Conservation (phyloP, 2,797 vertebrate species). For the Hydrocynus forskahlii region DNA sequence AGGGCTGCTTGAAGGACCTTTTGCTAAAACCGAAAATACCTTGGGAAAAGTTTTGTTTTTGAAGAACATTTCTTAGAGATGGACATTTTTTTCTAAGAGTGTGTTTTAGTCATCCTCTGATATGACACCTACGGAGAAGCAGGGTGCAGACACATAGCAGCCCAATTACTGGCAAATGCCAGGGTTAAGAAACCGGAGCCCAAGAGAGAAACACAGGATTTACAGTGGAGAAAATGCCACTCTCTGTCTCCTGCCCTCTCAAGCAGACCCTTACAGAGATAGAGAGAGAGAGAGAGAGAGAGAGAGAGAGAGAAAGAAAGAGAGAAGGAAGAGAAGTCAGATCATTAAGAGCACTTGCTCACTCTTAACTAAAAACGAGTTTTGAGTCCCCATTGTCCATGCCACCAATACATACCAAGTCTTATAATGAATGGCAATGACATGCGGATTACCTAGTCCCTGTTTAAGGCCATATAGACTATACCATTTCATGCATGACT, state of each 20-base stretch:
- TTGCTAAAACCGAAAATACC: constrained; percentile 14
- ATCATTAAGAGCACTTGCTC: constrained; percentile 22
- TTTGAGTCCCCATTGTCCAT: neutral
- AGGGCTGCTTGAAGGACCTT: constrained; percentile 5
- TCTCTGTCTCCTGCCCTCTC: constrained; percentile 23
- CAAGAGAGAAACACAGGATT: constrained; percentile 39
- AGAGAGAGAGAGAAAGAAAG: neutral
- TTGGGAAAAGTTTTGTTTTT: constrained; percentile 20
- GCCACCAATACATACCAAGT: neutral
- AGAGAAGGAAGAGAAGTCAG: constrained; percentile 2
- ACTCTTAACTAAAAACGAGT: constrained; percentile 9
- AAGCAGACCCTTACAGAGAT: constrained; percentile 14
- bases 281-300: neutral
- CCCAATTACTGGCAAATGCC: constrained; percentile 54
- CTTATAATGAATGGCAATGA: neutral
- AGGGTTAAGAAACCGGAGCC: constrained; percentile 44
- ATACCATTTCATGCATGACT: neutral
- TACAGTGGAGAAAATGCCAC: constrained; percentile 49
- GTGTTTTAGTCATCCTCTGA: constrained; percentile 25
- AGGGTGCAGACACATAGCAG: constrained; percentile 26
- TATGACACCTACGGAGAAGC: constrained; percentile 30
- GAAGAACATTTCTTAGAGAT: constrained; percentile 1
- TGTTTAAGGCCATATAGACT: neutral
- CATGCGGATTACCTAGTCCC: neutral
- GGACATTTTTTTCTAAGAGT: neutral